Percentiles rank a stretch among this genome's conserved stretches.
Conservation (phyloP, 2,113 vertebrate genomes). For the Copsychus sechellarum region DNA sequence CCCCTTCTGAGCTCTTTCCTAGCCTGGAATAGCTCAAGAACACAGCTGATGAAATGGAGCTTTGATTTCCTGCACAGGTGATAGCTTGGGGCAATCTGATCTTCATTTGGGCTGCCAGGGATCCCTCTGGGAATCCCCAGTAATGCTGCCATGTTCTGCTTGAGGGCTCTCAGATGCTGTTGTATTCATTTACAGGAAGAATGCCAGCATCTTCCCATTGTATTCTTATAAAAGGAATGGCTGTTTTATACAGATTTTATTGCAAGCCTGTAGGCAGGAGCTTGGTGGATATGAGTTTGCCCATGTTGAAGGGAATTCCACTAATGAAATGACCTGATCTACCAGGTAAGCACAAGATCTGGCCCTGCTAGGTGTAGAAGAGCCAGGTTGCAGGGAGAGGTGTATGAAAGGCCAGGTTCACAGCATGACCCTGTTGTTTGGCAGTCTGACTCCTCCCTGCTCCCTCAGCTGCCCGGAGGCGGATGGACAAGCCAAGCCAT, state of each 20-base stretch:
- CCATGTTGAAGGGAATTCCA: neutral
- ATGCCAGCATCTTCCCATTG: conserved; percentile 31
- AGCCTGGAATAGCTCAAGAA: conserved; percentile 4
- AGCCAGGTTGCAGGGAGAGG: neutral
- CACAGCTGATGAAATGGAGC: neutral
- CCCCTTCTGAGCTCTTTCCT: neutral
- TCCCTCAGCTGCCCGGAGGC: conserved; percentile 25
- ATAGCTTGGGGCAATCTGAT: conserved; percentile 9
- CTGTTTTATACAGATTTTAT: neutral
- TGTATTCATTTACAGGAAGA: conserved; percentile 12
- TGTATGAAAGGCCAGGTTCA: neutral
- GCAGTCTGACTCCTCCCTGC: conserved; percentile 1
- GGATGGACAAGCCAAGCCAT: conserved; percentile 12
- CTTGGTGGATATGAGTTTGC: neutral
- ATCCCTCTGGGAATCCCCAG: conserved; percentile 39
- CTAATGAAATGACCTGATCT: neutral
- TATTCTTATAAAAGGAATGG: neutral
- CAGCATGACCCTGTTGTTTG: conserved; percentile 38
- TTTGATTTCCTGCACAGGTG: conserved; percentile 25
- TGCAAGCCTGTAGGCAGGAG: neutral
- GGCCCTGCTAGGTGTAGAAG: neutral
- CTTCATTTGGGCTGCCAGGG: conserved; percentile 32
- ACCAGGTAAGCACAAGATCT: neutral
- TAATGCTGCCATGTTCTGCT: neutral
- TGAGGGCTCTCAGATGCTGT: conserved; percentile 27